Conservation (phyloP, 2,113 vertebrate species). For the Saguinus imperator region DNA sequence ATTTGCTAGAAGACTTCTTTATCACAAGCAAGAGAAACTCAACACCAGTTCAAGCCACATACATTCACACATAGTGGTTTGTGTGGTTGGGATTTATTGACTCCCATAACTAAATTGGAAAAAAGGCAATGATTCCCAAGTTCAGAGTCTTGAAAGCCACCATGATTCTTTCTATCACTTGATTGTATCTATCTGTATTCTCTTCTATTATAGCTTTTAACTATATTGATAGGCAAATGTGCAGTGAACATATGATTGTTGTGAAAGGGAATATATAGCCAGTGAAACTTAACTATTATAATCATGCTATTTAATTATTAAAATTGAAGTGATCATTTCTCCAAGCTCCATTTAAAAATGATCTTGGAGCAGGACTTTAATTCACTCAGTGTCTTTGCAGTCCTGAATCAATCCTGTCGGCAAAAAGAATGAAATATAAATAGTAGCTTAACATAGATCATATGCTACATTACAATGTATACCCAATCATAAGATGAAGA, state of each 20-base stretch:
- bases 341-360: background rate
- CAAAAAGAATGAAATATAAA: background rate
- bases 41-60: background rate
- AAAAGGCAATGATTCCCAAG: background rate
- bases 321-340: background rate
- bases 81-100: background rate
- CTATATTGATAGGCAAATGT: background rate
- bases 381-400: background rate
- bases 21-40: background rate
- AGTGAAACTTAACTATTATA: background rate
- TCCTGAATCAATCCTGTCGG: background rate
- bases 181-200: background rate
- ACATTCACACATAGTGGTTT: background rate
- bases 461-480: background rate
- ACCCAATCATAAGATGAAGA: background rate
- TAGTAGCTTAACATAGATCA: background rate
- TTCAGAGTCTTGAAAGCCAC: background rate
- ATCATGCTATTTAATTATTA: background rate
- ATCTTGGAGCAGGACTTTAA: background rate
- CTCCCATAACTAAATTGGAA: background rate
- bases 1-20: background rate
- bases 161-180: background rate
- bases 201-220: background rate
- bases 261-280: background rate
- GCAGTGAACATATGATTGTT: background rate